Conservation (phyloP, 2,113 vertebrate species). For the Carassius gibelio region DNA sequence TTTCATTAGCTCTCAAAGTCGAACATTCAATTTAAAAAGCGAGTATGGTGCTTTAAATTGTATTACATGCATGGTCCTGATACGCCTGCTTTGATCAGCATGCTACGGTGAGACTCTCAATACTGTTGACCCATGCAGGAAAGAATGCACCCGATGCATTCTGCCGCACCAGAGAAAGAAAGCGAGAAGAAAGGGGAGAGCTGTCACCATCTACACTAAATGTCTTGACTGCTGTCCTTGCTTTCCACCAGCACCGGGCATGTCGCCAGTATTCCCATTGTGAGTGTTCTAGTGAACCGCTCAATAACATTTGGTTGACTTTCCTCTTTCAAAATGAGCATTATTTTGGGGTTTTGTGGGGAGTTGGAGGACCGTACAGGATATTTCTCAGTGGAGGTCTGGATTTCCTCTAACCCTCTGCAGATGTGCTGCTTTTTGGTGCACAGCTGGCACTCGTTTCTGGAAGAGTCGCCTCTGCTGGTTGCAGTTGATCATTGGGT, state of each 20-base stretch:
- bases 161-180: neutral
- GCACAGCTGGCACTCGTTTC: constrained; percentile 47
- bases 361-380: constrained; percentile 21
- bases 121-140: constrained; percentile 44
- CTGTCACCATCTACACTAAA: constrained; percentile 55
- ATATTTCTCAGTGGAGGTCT: constrained; percentile 43
- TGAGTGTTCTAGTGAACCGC: constrained; percentile 20
- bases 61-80: constrained; percentile 75
- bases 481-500: constrained; percentile 21
- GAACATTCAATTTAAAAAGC: constrained; percentile 77
- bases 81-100: constrained; percentile 67
- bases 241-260: constrained; percentile 39
- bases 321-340: constrained; percentile 20
- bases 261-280: constrained; percentile 24
- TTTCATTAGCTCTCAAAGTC: constrained; percentile 78
- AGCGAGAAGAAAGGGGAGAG: constrained; percentile 47
- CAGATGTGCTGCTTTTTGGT: constrained; percentile 44
- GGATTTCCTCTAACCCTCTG: constrained; percentile 38
- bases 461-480: constrained; percentile 26
- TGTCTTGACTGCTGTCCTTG: neutral
- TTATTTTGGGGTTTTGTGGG: constrained; percentile 22
- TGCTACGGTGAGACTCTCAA: constrained; percentile 8
- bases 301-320: constrained; percentile 40
- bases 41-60: constrained; percentile 73
- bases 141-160: constrained; percentile 24